These are phyloP conservation scores for Phenganax stokvisi DNA, from an alignment of 92 coral and sea anemone genomes.

Conservation along the genomic window DNA sequence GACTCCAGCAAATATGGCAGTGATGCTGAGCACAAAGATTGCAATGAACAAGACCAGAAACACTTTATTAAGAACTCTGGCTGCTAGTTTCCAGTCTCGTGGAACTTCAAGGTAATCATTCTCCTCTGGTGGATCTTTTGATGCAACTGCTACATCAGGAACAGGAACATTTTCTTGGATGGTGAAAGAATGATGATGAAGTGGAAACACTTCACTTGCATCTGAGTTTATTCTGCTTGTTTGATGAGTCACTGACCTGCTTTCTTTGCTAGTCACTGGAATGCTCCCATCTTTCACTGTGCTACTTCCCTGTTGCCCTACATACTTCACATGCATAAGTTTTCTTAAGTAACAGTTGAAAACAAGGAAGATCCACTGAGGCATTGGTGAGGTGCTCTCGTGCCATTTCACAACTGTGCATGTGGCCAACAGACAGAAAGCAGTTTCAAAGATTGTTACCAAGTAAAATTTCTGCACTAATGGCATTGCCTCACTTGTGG, in stretches of 20 bases:
- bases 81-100: conserved; percentile 18
- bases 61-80: conserved; percentile 10
- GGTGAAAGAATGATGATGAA: not conserved
- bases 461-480: conserved; percentile 77
- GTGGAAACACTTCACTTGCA: not conserved
- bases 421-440: conserved; percentile 76
- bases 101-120: not conserved
- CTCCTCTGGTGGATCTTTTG: not conserved
- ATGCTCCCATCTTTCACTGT: not conserved
- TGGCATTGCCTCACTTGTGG: conserved; percentile 82
- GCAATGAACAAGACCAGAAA: not conserved
- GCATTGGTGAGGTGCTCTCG: conserved; percentile 6
- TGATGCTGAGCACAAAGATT: not conserved
- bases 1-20: conserved; percentile 10
- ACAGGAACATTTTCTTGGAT: not conserved
- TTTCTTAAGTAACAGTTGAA: conserved; percentile 2
- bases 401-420: conserved; percentile 40
- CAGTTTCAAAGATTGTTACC: conserved; percentile 80
- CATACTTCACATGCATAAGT: not conserved
- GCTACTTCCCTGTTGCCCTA: not conserved
- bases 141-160: conserved; percentile 9
- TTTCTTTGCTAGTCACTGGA: not conserved
- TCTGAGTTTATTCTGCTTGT: conserved; percentile 9
- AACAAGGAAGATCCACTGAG: not conserved
- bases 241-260: not conserved